Conservation (phyloP, 1,140 invertebrate genomes). For the Drosophila sturtevanti region DNA sequence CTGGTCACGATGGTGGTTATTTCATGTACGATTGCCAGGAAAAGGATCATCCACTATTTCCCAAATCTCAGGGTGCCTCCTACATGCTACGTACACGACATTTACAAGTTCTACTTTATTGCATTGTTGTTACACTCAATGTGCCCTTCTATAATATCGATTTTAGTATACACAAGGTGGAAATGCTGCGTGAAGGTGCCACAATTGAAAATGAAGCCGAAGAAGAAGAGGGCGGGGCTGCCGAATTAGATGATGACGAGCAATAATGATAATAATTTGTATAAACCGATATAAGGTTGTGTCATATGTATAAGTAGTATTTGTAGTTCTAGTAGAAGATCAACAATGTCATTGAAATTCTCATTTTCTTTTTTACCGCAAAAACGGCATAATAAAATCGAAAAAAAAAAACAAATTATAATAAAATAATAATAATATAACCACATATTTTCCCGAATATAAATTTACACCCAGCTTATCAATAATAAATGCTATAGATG, state of each 20-base stretch:
- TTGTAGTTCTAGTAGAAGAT: not conserved
- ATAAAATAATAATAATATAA: no score
- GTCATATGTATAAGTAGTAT: not conserved
- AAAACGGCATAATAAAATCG: conserved; percentile 10
- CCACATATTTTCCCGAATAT: no score
- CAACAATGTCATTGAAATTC: not conserved
- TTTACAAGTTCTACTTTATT: conserved; percentile 85
- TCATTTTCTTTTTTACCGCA: not conserved
- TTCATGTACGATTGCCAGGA: conserved; percentile 87
- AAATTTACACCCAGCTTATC: no score
- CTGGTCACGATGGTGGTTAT: conserved; percentile 83
- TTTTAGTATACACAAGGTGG: conserved; percentile 75
- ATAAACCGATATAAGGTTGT: no score
- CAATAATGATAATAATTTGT: not conserved
- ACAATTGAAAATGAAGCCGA: conserved; percentile 65
- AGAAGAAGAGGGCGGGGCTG: conserved; percentile 29
- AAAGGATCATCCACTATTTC: conserved; percentile 85
- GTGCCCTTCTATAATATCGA: conserved; percentile 81
- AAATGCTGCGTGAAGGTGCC: conserved; percentile 67
- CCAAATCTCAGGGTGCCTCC: conserved; percentile 84
- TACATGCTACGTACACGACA: conserved; percentile 86
- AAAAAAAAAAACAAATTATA: not conserved
- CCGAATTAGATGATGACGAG: not conserved
- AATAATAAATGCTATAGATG: no score
- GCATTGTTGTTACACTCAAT: conserved; percentile 84